Conservation (phyloP, 2,113 vertebrate species). For the Oxygymnocypris stewartii region DNA sequence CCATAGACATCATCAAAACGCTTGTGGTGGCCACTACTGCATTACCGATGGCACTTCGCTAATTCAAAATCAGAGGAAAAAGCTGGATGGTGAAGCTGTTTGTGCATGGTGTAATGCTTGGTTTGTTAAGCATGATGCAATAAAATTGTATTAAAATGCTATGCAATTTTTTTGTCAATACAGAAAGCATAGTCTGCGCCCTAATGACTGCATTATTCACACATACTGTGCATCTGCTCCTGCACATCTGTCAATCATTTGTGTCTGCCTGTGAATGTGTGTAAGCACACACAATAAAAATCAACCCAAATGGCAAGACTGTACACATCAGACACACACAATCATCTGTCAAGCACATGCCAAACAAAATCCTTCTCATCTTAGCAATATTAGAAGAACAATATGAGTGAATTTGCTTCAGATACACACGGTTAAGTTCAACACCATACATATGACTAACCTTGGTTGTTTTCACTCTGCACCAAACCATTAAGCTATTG, state of each 20-base stretch:
- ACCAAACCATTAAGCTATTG: not conserved
- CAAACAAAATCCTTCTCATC: not conserved
- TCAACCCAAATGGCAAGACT: slow-evolving; percentile 30
- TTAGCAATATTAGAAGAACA: not conserved
- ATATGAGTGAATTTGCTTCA: not conserved
- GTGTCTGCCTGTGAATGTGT: slow-evolving; percentile 40
- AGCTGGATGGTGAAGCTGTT: not conserved
- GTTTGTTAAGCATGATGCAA: not conserved
- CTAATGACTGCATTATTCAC: not conserved
- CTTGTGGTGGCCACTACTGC: not conserved
- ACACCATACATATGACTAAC: not conserved
- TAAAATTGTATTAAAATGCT: not conserved
- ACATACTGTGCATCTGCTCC: not conserved
- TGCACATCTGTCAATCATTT: slow-evolving; percentile 15
- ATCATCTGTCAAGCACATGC: slow-evolving; percentile 24
- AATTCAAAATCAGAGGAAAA: not conserved
- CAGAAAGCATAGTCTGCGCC: not conserved
- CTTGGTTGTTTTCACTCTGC: not conserved
- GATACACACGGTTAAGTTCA: not conserved
- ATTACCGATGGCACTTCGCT: not conserved
- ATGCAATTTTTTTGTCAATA: not conserved
- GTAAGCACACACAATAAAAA: slow-evolving; percentile 43
- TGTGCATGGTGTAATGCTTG: not conserved
- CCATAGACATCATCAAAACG: slow-evolving; percentile 7
- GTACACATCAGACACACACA: not conserved